Base-by-base conservation (phyloP, 2,113 vertebrate genomes). In the Amphiprion ocellaris region DNA sequence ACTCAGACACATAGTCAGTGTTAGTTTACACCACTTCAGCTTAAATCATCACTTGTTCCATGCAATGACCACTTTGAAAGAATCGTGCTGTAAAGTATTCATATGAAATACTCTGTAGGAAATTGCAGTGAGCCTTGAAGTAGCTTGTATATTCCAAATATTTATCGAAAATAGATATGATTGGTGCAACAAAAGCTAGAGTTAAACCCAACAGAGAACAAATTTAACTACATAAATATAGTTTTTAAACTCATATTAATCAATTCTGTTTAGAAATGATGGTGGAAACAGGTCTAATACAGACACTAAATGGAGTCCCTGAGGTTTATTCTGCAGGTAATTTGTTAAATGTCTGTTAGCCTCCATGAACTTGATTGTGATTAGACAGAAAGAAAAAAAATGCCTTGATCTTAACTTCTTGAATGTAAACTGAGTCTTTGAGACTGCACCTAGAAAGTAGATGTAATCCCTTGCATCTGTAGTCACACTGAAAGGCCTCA, bases 391-490 rank as follows among this genome's bases (percentile, higher is more conserved):
- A 60, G 16, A 28, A 50, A 24, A 46, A 63, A 82, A 68, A 19
- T 50, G 14, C 66, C 41, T 74, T 86, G 10, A 55, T 65, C 53
- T 67, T 58, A 69, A 68, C 79, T 73, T 79, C 46, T 50, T 89
- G 86, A 87, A 91, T 89, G 87, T 91, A 84, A 77, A 70, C 19
- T 16, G 30, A 61, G 64, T 60, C 56, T 69, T 50, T 53, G 23
- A 60, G 65, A 59, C 49, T 64, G 65, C 66, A 41, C 52, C 50
- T 47, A 50, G n/a, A 64, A 12, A 58, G 21, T 16, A 50, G 33
- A 56, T 46, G 46, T 58, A 56, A 63, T 46, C 61, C 49, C 53
- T 74, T 21, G 68, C 5, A 63, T 26, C 49, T 77, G 16, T 62
- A 41, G 15, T 46, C 37, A 81, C 55, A 65, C 30, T 37, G 33